phyloP scores from a whole-genome alignment of 1,140 invertebrate genomes.

The Chionoecetes opilio region DNA sequence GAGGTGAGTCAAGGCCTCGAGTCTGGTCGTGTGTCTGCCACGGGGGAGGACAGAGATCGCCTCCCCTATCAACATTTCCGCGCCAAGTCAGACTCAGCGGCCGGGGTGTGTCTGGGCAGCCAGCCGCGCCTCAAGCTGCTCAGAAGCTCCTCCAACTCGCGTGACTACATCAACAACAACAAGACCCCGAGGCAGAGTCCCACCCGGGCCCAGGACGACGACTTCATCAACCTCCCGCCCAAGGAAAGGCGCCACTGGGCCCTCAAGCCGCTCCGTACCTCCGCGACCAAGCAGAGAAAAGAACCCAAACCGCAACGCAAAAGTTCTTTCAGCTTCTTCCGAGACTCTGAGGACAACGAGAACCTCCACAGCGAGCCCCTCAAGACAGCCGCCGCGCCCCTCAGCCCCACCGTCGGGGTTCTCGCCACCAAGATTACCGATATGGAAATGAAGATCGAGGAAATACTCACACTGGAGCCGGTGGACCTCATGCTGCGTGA shows the following conservation, averaged over 20 bases:
- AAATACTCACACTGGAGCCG: slow-evolving; percentile 60
- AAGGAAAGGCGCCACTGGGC: slow-evolving; percentile 54
- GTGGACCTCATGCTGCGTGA: slow-evolving; percentile 59
- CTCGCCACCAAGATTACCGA: slow-evolving; percentile 65
- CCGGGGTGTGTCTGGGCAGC: neutral
- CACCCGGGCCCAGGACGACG: neutral
- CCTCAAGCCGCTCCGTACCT: slow-evolving; percentile 58
- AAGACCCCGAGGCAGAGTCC: slow-evolving; percentile 51
- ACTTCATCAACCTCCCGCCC: neutral
- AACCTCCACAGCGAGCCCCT: slow-evolving; percentile 15
- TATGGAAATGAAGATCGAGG: slow-evolving; percentile 67
- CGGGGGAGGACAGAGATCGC: neutral
- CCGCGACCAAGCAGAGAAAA: slow-evolving; percentile 38
- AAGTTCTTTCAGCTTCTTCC: slow-evolving; percentile 64
- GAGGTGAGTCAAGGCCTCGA: slow-evolving; percentile 19
- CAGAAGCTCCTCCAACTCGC: slow-evolving; percentile 37
- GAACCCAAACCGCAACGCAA: slow-evolving; percentile 50
- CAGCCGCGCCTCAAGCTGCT: slow-evolving; percentile 40
- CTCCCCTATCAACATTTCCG: neutral
- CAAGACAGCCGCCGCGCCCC: neutral
- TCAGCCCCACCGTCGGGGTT: slow-evolving; percentile 59
- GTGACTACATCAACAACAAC: slow-evolving; percentile 51
- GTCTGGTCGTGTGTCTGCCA: neutral
- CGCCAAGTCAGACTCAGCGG: slow-evolving; percentile 40
- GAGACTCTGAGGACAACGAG: slow-evolving; percentile 45